Percentiles rank a stretch among this genome's conserved stretches.
Evolutionary conservation across 2,113 vertebrate genomes (phyloP).

Genomic region (Tyrannus savana): DNA sequence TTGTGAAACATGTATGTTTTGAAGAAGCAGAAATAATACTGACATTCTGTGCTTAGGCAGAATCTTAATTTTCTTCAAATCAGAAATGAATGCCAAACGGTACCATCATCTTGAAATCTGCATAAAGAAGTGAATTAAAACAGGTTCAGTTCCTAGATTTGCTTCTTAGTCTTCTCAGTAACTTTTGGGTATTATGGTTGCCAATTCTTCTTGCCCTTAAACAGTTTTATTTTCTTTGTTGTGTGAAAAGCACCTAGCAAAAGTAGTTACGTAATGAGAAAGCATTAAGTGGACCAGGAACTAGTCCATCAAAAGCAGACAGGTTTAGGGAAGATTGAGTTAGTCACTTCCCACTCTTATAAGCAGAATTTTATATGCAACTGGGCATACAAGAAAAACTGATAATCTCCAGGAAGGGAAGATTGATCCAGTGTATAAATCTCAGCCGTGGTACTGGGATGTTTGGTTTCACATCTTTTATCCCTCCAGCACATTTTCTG

Average conservation of each 20-base stretch:
- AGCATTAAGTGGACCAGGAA: background rate
- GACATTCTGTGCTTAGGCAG: background rate
- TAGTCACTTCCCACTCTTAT: background rate
- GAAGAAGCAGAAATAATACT: background rate
- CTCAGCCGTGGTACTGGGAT: background rate
- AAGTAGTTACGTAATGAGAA: background rate
- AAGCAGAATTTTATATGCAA: background rate
- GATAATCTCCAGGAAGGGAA: background rate
- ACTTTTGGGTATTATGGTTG: background rate
- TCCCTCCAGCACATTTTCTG: accelerated
- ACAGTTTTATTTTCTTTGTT: background rate
- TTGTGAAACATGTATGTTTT: background rate
- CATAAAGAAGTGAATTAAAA: background rate
- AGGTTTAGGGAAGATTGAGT: background rate
- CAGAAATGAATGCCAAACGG: background rate
- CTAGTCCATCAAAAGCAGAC: background rate
- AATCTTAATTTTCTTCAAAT: background rate
- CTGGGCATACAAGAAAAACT: background rate
- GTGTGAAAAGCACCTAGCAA: background rate
- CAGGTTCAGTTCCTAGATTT: background rate
- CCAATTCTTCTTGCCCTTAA: background rate
- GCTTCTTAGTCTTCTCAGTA: background rate
- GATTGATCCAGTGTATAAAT: background rate
- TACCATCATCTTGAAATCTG: background rate
- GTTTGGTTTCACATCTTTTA: background rate